Evolutionary conservation across 2,113 vertebrate genomes (phyloP), one percentile per base, ranked within the genome.

Genomic region (Zosterops pallidus): DNA sequence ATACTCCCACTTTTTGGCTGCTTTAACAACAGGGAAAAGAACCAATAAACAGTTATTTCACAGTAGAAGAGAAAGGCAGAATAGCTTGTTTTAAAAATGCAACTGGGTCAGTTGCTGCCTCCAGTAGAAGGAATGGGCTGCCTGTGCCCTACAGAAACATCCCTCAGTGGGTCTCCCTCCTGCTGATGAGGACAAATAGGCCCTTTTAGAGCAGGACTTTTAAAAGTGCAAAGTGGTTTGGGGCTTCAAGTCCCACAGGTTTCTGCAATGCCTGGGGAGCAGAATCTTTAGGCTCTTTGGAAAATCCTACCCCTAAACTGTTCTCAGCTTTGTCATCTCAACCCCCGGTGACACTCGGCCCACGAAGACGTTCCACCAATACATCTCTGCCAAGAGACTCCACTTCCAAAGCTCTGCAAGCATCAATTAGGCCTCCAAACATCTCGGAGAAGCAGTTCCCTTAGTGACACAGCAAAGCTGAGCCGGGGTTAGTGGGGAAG

Each of bases 91-190:
- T 96, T 89, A 77, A 95, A 96, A 83, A 94, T 79, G 94, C 82
- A 97, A 93, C 88, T 97, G 95, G 96, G 96, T 97, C 97, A 97
- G 86, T 25, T 87, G 94, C 92, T 80, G 95, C 96, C 96, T 96
- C 86, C 46, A 94, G 96, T 67, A 69, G 86, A 79, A 96, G 80
- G 64, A 86, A 92, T 14, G 90, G 79, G 89, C 72, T 63, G 77
- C 65, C 63, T 46, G 39, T 52, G 80, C 93, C 96, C 88, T 64
- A 4, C 78, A 93, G 95, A 95, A 93, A 60, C 80, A 69, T 53
- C 26, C 42, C 93, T 70, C 87, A 11, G 50, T 16, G 70, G 90
- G 72, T 50, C 75, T 65, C 57, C 47, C 90, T 89, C 92, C 95
- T 84, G 93, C 94, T 79, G 92, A 13, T 60, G 64, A 90, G 90